Conservation (phyloP, 2,888 invertebrate species). For the Mylabris sibirica region DNA sequence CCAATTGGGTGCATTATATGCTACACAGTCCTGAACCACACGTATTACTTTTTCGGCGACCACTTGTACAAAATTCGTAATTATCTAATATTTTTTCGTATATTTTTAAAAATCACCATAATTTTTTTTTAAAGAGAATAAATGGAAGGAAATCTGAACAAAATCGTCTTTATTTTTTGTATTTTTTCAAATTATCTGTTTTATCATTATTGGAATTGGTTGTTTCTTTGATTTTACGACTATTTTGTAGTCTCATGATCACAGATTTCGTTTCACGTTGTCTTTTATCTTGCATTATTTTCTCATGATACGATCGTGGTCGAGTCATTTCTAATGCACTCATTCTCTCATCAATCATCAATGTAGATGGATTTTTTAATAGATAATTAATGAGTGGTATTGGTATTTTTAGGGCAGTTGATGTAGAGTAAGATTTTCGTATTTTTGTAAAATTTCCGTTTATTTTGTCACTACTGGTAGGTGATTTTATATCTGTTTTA, state of each 20-base stretch:
- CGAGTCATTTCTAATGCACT: not conserved
- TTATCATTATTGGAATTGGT: not conserved
- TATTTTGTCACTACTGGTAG: too few relatives aligned
- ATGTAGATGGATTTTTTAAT: not conserved
- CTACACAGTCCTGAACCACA: slow-evolving; percentile 92
- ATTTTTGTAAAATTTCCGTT: not conserved
- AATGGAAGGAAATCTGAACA: not conserved
- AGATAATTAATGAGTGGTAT: too few relatives aligned
- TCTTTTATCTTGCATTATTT: not conserved
- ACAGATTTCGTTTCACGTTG: not conserved
- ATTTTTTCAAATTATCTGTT: not conserved
- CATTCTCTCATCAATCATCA: not conserved
- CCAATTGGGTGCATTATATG: slow-evolving; percentile 91
- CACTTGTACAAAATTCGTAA: slow-evolving; percentile 44
- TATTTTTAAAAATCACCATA: not conserved
- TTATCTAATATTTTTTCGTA: too few relatives aligned
- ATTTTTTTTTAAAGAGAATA: not conserved
- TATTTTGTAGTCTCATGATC: not conserved
- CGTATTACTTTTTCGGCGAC: slow-evolving; percentile 79
- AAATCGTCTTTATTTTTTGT: not conserved
- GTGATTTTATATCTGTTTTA: not conserved
- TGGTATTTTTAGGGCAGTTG: not conserved
- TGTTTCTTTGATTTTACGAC: not conserved
- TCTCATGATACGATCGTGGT: not conserved
- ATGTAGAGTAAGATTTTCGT: slow-evolving; percentile 2